A percentile compares a stretch with the other conserved stretches of the same genome.
phyloP scores from a whole-genome alignment of 2,797 vertebrate species.

The Chaenodraco wilsoni region DNA sequence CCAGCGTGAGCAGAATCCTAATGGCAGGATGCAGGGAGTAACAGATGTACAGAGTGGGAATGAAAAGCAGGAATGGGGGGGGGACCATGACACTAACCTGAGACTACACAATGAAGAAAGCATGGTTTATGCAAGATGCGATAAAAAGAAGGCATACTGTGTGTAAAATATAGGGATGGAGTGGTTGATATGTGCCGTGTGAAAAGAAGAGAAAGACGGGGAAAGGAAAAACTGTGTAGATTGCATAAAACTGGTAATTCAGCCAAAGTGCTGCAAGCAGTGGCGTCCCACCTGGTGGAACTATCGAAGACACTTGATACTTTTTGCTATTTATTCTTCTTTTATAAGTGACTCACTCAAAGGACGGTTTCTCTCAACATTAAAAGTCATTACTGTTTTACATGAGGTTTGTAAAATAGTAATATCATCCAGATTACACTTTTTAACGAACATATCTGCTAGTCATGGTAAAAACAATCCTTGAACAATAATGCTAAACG shows the following conservation, averaged over 20 bases:
- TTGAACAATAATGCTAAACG: background rate
- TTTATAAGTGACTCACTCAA: constrained; percentile 26
- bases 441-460: background rate
- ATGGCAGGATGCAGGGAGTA: constrained; percentile 62
- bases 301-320: constrained; percentile 35
- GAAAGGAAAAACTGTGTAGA: constrained; percentile 20
- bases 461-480: background rate
- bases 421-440: background rate
- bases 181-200: no score
- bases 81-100: constrained; percentile 33
- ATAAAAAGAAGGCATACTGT: constrained; percentile 5
- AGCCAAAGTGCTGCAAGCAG: constrained; percentile 40
- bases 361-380: background rate
- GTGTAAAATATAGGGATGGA: constrained; percentile 32
- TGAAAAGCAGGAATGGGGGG: constrained; percentile 30
- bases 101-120: constrained; percentile 31
- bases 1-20: constrained; percentile 80
- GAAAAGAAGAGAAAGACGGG: no score
- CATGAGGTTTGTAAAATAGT: background rate
- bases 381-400: background rate
- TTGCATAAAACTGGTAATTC: constrained; percentile 41
- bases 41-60: constrained; percentile 61
- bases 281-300: constrained; percentile 32
- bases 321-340: constrained; percentile 16
- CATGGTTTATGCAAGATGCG: constrained; percentile 20